phyloP scores from a whole-genome alignment of 2,888 invertebrate species.

The Himalopsyche tibetana region DNA sequence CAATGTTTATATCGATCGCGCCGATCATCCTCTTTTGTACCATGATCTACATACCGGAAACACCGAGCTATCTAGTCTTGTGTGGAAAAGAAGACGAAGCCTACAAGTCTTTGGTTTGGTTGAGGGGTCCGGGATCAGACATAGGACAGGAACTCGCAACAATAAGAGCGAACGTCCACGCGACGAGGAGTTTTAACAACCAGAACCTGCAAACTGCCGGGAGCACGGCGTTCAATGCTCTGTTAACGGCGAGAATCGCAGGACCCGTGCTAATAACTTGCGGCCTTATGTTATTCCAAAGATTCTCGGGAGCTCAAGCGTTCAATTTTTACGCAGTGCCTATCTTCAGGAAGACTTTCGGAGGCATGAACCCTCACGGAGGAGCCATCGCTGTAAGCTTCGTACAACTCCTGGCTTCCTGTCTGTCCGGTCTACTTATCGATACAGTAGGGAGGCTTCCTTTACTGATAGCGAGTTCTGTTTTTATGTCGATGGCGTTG shows the following conservation, averaged over 20 bases:
- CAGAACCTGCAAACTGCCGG: slow-evolving; percentile 74
- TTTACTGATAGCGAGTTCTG: slow-evolving; percentile 88
- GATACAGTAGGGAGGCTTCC: slow-evolving; percentile 92
- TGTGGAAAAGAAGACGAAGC: slow-evolving; percentile 84
- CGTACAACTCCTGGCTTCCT: slow-evolving; percentile 90
- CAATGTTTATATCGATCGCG: slow-evolving; percentile 86
- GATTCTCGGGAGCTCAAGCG: slow-evolving; percentile 89
- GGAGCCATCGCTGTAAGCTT: slow-evolving; percentile 91
- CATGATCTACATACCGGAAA: slow-evolving; percentile 90
- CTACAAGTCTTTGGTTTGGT: slow-evolving; percentile 84
- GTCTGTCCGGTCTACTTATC: slow-evolving; percentile 88
- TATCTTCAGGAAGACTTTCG: slow-evolving; percentile 90
- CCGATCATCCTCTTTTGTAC: slow-evolving; percentile 86
- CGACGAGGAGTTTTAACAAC: slow-evolving; percentile 76
- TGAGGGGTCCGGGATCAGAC: slow-evolving; percentile 89
- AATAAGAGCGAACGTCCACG: slow-evolving; percentile 82
- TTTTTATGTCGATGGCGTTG: slow-evolving; percentile 90
- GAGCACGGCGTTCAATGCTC: slow-evolving; percentile 72
- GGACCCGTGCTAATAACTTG: slow-evolving; percentile 89
- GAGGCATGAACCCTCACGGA: slow-evolving; percentile 87
- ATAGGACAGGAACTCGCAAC: slow-evolving; percentile 85
- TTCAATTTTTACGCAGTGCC: slow-evolving; percentile 91
- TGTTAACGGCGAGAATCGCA: slow-evolving; percentile 75
- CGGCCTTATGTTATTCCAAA: slow-evolving; percentile 92
- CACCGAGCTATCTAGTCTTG: slow-evolving; percentile 89